Evolutionary conservation across 2,113 vertebrate genomes (phyloP), one percentile per base, ranked within the genome.

Genomic region (Hypomesus transpacificus): DNA sequence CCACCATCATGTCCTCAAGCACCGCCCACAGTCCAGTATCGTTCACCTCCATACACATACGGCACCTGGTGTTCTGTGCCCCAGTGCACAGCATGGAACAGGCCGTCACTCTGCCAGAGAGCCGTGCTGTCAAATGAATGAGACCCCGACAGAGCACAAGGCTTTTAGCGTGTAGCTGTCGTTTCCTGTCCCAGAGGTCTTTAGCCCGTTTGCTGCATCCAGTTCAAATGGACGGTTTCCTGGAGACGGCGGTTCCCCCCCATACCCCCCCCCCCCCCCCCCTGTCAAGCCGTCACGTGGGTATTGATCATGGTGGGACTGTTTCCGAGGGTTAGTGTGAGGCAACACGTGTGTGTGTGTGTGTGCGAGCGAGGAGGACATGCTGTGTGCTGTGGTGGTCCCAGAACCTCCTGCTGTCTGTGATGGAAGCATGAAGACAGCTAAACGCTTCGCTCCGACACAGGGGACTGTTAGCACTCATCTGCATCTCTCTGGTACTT

Each of bases 161-260:
- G 59, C 21, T 61, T 61, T 61, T 24, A 61, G 24, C 26, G 26
- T 61, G 17, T 46, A 1, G 39, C 39, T 46, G 39, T 11, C 39
- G 7, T 46, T 46, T 6, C 39, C 39, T 46, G 39, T 9, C 13
- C 5, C 39, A 11, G 39, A 46, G 39, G 21, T 24, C 24, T 26
- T 77, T 69, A 74, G 74, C 39, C 26, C 22, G 75, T 76, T 75
- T 39, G 75, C n/a, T 39, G 21, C 71, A 46, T 75, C 56, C 5
- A 62, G 28, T 17, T 17, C 4, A 67, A 75, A 24, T 75, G 63
- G 77, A 72, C 71, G 64, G 26, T 79, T 69, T 73, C 18, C 14
- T 31, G 2, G 51, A 65, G 24, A 68, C 63, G 16, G 74, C 57
- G 66, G 58, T 7, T 34, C 68, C 3, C 2, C 62, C 68, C 51